Base-by-base conservation (phyloP, 2,113 vertebrate species). In the Daboia siamensis region DNA sequence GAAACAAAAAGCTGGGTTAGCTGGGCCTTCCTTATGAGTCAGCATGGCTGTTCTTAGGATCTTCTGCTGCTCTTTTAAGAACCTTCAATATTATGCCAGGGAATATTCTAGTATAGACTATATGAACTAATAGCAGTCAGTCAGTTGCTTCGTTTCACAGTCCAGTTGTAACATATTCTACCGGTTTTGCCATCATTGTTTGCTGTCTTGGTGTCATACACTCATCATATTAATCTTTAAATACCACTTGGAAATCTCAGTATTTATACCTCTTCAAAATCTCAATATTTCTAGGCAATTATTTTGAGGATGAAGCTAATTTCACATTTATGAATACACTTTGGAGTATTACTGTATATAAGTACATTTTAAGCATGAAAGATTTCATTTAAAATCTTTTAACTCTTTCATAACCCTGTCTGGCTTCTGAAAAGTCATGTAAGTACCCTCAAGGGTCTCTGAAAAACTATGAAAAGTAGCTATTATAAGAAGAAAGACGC, bases 61-160 rank as follows among this genome's bases (percentile, higher is more conserved):
- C 29, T 17, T 74, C 64, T 74, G 29, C 64, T 69, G 13, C 33
- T 29, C 2, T 52, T 54, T 29, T 4, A 87, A 24, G 48, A 86
- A 48, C 5, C 51, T 57, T 55, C 2, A 51, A 69, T 33, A 69
- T 10, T n/a, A 69, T n/a, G 46, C 1, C 15, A 48, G 17, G 20
- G 51, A 24, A 33, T 54, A 0, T 87, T 74, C 21, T 46, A 54
- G 0, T 21, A 12, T 26, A 2, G n/a, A 55, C 57, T 93, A 11
- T 1, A 33, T 48, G 61, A 29, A 85, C 85, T 94, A 92, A 33
- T 88, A 89, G 90, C 93, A 89, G 93, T 17, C n/a, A 20, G 59
- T 1, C 23, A 46, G 91, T 93, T 90, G 64, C 85, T 89, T 39
- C 69, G 89, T 48, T 33, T 13, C 87, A 64, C 64, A 5, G 90